Evolutionary conservation across 1,140 invertebrate genomes (phyloP), one percentile per base, ranked within the genome.

Genomic region (Homalodisca vitripennis): DNA sequence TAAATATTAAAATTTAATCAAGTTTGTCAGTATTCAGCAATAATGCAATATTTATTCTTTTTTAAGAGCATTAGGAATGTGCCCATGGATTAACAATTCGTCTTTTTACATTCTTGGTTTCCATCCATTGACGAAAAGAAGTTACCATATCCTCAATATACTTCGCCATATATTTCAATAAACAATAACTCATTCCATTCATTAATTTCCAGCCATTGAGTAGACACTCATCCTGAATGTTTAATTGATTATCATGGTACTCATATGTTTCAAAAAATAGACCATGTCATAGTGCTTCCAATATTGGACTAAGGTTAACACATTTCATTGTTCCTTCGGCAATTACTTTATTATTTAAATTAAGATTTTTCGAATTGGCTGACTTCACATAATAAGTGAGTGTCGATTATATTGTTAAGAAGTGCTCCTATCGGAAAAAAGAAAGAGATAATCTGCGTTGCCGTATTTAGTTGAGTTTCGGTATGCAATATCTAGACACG

Each of bases 41-140:
- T n/a, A n/a, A n/a, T n/a, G n/a, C 81, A 10, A 78, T 66, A 71
- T 82, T 79, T 20, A 82, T 47, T 48, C 80, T 70, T 57, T 79
- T 69, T 77, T 78, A 82, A 17, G 75, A 80, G 53, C 66, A 74
- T 22, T 65, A 72, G 79, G n/a, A 73, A 66, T 27, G 55, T 29
- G 26, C 24, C 55, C 48, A 53, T 12, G 48, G 48, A 53, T 24
- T 6, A 13, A n/a, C 22, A 6, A 53, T 53, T 53, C 20, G 6
- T 14, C 10, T 6, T 12, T 6, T 6, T 22, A 12, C 48, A 53
- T 53, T 53, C 48, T 12, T 24, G 6, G 6, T 22, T 53, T 6
- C n/a, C 13, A n/a, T 20, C 3, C 48, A 53, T 53, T 6, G 6
- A 12, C 20, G 12, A 53, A 6, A 53, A 6, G 6, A n/a, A 12